These are phyloP conservation scores for Cervus canadensis DNA, from an alignment of 2,113 vertebrate genomes.

Conservation along the genomic window DNA sequence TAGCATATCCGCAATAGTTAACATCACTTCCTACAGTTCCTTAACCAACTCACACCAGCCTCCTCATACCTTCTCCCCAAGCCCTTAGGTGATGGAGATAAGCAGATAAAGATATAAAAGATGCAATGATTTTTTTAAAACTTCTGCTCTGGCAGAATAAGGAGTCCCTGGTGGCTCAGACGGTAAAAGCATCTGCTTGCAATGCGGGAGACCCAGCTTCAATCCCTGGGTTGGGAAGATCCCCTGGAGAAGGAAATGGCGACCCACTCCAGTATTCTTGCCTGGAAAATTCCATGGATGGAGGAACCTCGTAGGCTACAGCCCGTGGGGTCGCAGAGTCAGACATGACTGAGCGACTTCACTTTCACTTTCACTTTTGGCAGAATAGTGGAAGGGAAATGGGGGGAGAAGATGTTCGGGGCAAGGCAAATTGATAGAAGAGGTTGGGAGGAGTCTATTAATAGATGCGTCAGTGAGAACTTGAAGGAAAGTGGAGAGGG, in stretches of 20 bases:
- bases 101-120: neutral
- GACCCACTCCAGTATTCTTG: neutral
- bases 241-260: neutral
- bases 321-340: accelerated
- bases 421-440: neutral
- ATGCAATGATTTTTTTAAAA: neutral
- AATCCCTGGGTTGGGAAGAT: neutral
- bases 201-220: neutral
- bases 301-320: neutral
- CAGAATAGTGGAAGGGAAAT: neutral
- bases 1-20: neutral
- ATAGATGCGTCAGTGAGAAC: neutral
- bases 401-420: neutral
- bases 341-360: neutral
- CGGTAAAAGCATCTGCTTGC: neutral
- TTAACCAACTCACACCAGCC: neutral
- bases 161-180: neutral
- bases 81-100: neutral
- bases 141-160: neutral
- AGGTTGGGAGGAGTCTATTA: neutral
- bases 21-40: neutral
- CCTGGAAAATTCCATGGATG: neutral
- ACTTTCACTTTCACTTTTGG: neutral
- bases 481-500: neutral
- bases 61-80: neutral